Percentiles rank a stretch among this genome's conserved stretches.
Conservation (phyloP, 2,797 vertebrate genomes). For the Lepilemur ruficaudatus region DNA sequence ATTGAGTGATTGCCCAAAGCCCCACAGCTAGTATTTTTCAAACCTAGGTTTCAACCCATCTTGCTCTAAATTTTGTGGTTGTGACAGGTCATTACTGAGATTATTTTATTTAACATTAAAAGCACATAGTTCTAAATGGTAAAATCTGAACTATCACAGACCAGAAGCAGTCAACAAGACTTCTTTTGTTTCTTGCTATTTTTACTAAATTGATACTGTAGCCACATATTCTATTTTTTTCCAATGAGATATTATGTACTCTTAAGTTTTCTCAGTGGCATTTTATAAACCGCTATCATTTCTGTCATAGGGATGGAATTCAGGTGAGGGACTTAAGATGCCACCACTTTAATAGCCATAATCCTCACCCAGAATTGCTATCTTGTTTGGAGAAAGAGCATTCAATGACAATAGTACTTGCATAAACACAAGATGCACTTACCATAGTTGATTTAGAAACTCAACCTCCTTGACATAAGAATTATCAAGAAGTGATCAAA, state of each 20-base stretch:
- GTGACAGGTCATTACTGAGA: background rate
- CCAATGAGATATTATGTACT: background rate
- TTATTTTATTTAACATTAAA: background rate
- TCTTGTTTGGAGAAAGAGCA: background rate
- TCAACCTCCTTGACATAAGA: background rate
- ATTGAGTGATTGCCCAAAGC: background rate
- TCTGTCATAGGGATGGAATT: background rate
- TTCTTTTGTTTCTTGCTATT: background rate
- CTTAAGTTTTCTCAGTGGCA: background rate
- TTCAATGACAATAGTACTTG: background rate
- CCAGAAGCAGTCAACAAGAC: background rate
- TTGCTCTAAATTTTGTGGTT: background rate
- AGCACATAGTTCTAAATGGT: background rate
- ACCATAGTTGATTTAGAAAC: background rate
- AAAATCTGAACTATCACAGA: background rate
- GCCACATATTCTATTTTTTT: background rate
- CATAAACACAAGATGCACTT: background rate
- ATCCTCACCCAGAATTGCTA: background rate
- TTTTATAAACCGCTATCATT: background rate
- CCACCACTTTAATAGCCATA: background rate
- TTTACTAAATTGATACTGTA: background rate
- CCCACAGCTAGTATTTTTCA: background rate
- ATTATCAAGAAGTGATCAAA: background rate
- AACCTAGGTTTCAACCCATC: background rate
- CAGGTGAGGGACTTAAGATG: background rate